Conservation (phyloP, 2,888 invertebrate species). For the Ceraclea dissimilis region DNA sequence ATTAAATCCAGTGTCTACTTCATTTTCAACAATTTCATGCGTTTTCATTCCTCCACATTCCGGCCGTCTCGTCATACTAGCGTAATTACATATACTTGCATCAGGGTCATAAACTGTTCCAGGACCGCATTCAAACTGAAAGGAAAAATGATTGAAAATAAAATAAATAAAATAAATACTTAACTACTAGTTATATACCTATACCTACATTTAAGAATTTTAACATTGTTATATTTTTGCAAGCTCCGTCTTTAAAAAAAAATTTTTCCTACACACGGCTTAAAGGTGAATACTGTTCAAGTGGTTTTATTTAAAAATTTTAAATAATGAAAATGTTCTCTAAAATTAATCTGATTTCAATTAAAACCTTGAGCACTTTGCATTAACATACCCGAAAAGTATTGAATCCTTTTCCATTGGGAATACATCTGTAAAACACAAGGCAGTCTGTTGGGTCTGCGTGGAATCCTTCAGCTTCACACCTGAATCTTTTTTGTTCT, state of each 20-base stretch:
- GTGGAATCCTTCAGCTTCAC: slow-evolving; percentile 62
- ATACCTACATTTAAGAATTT: too few relatives aligned
- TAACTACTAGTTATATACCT: too few relatives aligned
- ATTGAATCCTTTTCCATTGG: slow-evolving; percentile 49
- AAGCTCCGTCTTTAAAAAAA: too few relatives aligned
- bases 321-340: too few relatives aligned
- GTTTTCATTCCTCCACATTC: slow-evolving; percentile 51
- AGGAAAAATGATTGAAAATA: slow-evolving; percentile 25
- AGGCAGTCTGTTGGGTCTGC: slow-evolving; percentile 65
- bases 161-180: too few relatives aligned
- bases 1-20: slow-evolving; percentile 33
- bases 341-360: too few relatives aligned
- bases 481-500: slow-evolving; percentile 36
- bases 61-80: slow-evolving; percentile 56
- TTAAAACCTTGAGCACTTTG: too few relatives aligned
- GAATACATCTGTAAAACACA: slow-evolving; percentile 68
- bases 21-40: slow-evolving; percentile 37
- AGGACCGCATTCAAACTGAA: slow-evolving; percentile 63
- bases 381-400: slow-evolving; percentile 50
- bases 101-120: slow-evolving; percentile 69
- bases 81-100: slow-evolving; percentile 61
- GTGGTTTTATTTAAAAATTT: too few relatives aligned
- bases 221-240: too few relatives aligned
- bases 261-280: too few relatives aligned
- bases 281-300: too few relatives aligned